Evolutionary conservation across 2,888 invertebrate species (phyloP).

Genomic region (Lathronympha strigana): DNA sequence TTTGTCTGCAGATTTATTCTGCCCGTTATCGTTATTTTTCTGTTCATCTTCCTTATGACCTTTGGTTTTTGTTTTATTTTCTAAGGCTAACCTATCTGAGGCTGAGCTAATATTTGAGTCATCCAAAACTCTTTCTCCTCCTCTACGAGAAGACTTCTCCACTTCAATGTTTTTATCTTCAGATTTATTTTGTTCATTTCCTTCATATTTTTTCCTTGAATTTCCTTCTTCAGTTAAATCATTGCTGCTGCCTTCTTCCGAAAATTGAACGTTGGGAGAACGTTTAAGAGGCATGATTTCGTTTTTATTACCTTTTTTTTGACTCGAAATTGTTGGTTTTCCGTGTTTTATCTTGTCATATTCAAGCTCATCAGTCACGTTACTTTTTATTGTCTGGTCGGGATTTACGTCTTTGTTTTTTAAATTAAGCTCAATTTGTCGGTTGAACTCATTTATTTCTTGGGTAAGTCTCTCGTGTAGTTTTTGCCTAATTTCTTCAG

Average conservation of each 20-base stretch:
- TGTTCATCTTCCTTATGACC: too few species aligned
- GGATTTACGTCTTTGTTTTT: not conserved
- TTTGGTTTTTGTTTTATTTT: too few species aligned
- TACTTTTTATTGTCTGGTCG: not conserved
- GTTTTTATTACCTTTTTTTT: not conserved
- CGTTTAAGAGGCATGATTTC: too few species aligned
- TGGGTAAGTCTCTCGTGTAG: not conserved
- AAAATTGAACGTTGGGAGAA: not conserved
- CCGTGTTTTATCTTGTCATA: not conserved
- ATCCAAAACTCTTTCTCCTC: too few species aligned
- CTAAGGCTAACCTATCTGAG: too few species aligned
- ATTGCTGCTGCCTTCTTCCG: not conserved
- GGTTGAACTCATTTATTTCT: not conserved
- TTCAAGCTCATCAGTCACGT: not conserved
- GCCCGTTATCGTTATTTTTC: too few species aligned
- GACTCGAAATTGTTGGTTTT: not conserved
- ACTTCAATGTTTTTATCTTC: too few species aligned
- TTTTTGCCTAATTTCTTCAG: not conserved
- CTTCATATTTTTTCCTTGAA: constrained; percentile 56
- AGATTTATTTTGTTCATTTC: too few species aligned
- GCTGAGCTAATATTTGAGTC: too few species aligned
- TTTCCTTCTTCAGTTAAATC: not conserved
- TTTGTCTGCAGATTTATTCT: too few species aligned
- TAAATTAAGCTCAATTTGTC: constrained; percentile 6
- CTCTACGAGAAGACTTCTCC: too few species aligned